Conservation (phyloP, 37 sponge, comb jelly and placozoan species). For the Crambe crambe region DNA sequence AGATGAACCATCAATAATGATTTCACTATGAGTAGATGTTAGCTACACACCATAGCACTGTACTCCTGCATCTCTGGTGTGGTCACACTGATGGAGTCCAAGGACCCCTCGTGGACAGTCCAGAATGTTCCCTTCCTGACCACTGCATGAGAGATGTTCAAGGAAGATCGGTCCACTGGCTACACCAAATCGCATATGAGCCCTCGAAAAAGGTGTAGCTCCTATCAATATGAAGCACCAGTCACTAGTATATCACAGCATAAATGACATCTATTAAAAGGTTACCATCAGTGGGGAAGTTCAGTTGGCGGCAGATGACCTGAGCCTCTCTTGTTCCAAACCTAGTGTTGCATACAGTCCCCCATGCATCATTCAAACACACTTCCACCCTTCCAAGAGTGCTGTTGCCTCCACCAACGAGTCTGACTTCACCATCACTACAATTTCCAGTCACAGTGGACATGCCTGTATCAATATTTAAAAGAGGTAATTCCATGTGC, state of each 20-base stretch:
- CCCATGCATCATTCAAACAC: slow-evolving; percentile 38
- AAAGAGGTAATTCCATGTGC: no score
- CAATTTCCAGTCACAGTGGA: slow-evolving; percentile 8
- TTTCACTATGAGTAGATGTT: neutral
- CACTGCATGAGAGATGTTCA: no score
- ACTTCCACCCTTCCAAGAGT: slow-evolving; percentile 30
- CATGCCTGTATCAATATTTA: no score
- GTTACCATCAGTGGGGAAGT: neutral
- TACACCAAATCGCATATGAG: no score
- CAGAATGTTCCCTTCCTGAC: no score
- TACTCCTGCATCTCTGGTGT: slow-evolving; percentile 30
- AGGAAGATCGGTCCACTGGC: no score
- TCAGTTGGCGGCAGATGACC: slow-evolving; percentile 13
- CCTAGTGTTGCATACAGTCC: slow-evolving; percentile 12
- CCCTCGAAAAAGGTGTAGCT: no score
- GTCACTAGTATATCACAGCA: no score
- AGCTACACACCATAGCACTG: slow-evolving; percentile 21
- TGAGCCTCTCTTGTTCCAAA: slow-evolving; percentile 15
- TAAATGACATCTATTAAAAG: no score
- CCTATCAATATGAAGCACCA: no score
- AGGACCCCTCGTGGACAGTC: no score
- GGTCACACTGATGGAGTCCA: slow-evolving; percentile 17
- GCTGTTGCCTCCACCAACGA: slow-evolving; percentile 29
- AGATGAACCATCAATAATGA: no score
- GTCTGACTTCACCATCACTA: slow-evolving; percentile 40